Conservation (phyloP, 2,888 invertebrate species). For the Microplitis manilae region DNA sequence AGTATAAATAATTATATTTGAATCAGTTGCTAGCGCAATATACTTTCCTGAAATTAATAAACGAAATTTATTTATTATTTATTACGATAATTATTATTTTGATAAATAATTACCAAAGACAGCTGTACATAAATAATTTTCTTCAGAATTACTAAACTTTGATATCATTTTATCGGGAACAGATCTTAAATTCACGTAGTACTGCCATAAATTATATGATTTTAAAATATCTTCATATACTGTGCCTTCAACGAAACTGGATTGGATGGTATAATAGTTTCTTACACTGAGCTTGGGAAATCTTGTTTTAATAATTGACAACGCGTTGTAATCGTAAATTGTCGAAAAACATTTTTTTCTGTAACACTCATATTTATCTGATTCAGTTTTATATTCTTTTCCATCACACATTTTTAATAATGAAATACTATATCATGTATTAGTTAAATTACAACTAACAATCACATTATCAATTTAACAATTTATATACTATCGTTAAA, state of each 20-base stretch:
- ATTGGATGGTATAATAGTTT: neutral
- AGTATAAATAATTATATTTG: neutral
- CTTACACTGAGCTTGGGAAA: neutral
- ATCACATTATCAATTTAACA: too few relatives aligned
- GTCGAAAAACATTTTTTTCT: neutral
- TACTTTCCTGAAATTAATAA: neutral
- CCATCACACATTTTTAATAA: neutral
- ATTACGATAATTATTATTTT: neutral
- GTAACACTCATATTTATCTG: neutral
- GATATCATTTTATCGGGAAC: neutral
- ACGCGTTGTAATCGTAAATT: neutral
- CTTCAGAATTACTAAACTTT: neutral
- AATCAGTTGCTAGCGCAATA: neutral
- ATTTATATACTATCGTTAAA: too few relatives aligned
- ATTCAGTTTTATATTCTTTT: rapidly evolving
- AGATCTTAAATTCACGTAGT: too few relatives aligned
- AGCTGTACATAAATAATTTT: neutral
- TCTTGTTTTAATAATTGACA: neutral
- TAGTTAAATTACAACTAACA: too few relatives aligned
- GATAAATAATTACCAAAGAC: neutral
- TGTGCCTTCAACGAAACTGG: neutral
- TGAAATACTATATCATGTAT: too few relatives aligned
- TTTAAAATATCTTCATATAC: neutral
- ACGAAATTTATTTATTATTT: neutral
- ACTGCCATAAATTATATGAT: neutral